phyloP scores from a whole-genome alignment of 2,797 vertebrate species.

The Carapus acus region DNA sequence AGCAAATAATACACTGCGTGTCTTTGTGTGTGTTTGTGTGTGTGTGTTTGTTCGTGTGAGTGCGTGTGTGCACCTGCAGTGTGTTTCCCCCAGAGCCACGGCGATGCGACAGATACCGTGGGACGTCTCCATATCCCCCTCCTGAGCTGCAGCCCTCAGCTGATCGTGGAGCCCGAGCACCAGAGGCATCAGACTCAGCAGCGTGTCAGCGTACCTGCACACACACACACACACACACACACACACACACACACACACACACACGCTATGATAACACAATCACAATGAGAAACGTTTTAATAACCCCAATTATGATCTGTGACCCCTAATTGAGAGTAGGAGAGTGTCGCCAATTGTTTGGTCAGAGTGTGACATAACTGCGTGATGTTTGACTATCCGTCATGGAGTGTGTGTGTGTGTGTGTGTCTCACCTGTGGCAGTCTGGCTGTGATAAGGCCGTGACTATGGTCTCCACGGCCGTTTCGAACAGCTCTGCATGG shows the following conservation, averaged over 20 bases:
- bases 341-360: too few relatives aligned
- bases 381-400: background rate
- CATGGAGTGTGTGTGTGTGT: background rate
- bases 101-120: conserved; percentile 96
- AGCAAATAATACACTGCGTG: too few relatives aligned
- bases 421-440: conserved; percentile 83
- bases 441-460: conserved; percentile 90
- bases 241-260: conserved; percentile 8
- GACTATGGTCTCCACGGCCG: conserved; percentile 91
- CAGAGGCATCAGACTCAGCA: conserved; percentile 84
- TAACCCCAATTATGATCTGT: too few relatives aligned
- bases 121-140: conserved; percentile 90
- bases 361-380: too few relatives aligned
- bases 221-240: conserved; percentile 11
- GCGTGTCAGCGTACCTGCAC: conserved; percentile 83
- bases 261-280: too few relatives aligned
- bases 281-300: too few relatives aligned
- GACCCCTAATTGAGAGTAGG: too few relatives aligned
- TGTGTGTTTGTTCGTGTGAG: conserved; percentile 1
- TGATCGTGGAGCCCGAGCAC: conserved; percentile 90
- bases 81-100: conserved; percentile 92
- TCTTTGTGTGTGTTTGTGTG: background rate
- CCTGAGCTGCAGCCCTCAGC: conserved; percentile 84
- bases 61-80: conserved; percentile 79
- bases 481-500: conserved; percentile 88